Percentiles rank a stretch among this genome's conserved stretches.
These are phyloP conservation scores for Solenopsis invicta DNA, from an alignment of 1,140 invertebrate genomes.

Conservation along the genomic window DNA sequence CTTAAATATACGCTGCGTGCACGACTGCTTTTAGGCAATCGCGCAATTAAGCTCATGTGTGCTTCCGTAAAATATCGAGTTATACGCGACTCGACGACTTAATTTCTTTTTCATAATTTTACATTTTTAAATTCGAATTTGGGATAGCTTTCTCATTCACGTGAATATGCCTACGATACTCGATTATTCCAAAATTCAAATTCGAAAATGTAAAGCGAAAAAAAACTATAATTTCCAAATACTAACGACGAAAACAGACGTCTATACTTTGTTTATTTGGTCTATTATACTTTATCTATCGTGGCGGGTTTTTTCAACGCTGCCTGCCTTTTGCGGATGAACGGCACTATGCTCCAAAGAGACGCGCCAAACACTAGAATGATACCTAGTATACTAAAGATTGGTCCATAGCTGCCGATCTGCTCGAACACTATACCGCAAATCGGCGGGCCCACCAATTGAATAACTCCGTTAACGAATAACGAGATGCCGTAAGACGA, in stretches of 20 bases:
- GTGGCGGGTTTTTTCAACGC: constrained; percentile 69
- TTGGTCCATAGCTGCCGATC: constrained; percentile 89
- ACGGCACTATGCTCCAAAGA: constrained; percentile 92
- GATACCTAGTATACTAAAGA: constrained; percentile 91
- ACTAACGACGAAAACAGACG: constrained; percentile 18
- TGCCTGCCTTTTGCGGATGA: constrained; percentile 87
- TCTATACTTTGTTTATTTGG: constrained; percentile 38
- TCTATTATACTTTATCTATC: constrained; percentile 77
- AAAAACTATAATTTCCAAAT: constrained; percentile 1
- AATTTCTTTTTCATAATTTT: constrained; percentile 9
- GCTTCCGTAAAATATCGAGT: constrained; percentile 18
- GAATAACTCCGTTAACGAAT: constrained; percentile 93
- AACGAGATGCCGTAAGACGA: constrained; percentile 95
- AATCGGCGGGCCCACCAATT: constrained; percentile 93
- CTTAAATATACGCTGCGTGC: constrained; percentile 4
- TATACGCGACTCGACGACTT: neutral
- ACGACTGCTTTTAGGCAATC: constrained; percentile 29
- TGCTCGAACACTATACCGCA: constrained; percentile 91
- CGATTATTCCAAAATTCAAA: constrained; percentile 9
- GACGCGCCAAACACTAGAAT: constrained; percentile 91
- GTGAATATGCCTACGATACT: neutral
- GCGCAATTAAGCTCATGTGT: constrained; percentile 47
- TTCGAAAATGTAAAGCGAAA: constrained; percentile 22
- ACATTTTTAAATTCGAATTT: neutral
- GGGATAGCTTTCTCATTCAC: neutral